Evolutionary conservation across 1,140 invertebrate species (phyloP).

Genomic region (Luehdorfia chinensis): DNA sequence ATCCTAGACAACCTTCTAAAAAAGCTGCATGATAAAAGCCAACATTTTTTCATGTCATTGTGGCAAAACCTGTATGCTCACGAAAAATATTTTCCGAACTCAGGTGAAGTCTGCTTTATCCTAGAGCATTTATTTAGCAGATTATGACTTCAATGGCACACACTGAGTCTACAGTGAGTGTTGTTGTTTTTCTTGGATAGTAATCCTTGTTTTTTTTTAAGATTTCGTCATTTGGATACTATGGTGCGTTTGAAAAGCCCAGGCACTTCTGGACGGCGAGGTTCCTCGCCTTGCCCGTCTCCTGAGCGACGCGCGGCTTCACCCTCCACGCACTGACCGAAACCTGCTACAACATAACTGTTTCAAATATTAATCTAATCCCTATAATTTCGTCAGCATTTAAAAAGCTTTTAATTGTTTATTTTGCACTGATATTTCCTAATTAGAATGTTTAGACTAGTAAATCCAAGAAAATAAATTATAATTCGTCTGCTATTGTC

Average conservation of each 20-base stretch:
- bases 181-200: too few species aligned
- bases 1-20: too few species aligned
- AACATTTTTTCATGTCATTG: too few species aligned
- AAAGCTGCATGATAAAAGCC: too few species aligned
- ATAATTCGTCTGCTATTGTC: too few species aligned
- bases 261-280: conserved; percentile 67
- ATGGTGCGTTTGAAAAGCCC: conserved; percentile 84
- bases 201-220: conserved; percentile 62
- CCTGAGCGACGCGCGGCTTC: conserved; percentile 77
- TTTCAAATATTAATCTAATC: conserved; percentile 10
- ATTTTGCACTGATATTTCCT: neutral
- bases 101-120: too few species aligned
- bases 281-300: conserved; percentile 79
- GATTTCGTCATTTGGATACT: conserved; percentile 89
- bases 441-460: neutral
- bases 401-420: conserved; percentile 14
- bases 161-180: too few species aligned
- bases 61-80: too few species aligned
- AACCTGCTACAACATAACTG: neutral
- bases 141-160: too few species aligned
- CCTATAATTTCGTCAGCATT: conserved; percentile 28
- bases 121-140: too few species aligned
- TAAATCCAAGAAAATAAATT: too few species aligned
- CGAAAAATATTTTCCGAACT: too few species aligned
- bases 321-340: conserved; percentile 41